Percentiles rank a stretch among this genome's conserved stretches.
phyloP scores from a whole-genome alignment of 2,888 invertebrate species.

The Eubasilissa splendida region DNA sequence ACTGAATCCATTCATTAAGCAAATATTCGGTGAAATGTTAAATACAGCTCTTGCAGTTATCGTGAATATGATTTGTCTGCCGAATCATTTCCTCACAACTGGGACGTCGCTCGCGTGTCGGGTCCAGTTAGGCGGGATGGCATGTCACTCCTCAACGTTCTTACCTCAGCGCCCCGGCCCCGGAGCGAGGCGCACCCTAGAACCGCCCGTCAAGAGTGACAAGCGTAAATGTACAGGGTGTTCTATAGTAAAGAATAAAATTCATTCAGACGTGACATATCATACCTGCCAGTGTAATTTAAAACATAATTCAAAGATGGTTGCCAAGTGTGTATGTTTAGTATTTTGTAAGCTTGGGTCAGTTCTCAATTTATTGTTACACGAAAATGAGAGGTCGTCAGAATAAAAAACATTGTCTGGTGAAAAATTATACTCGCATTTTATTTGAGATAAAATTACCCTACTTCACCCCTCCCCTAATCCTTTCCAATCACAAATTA shows the following conservation, averaged over 20 bases:
- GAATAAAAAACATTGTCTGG: conserved; percentile 58
- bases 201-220: conserved; percentile 4
- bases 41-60: conserved; percentile 55
- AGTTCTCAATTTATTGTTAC: conserved; percentile 59
- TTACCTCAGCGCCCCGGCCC: conserved; percentile 39
- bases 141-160: conserved; percentile 40
- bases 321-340: conserved; percentile 59
- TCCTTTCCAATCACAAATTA: no score
- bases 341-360: conserved; percentile 59
- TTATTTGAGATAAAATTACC: conserved; percentile 42
- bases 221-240: conserved; percentile 48
- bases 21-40: conserved; percentile 43
- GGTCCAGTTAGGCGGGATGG: conserved; percentile 46
- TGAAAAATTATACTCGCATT: conserved; percentile 56
- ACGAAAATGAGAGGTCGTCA: conserved; percentile 58
- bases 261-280: conserved; percentile 56
- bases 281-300: conserved; percentile 58
- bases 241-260: conserved; percentile 35
- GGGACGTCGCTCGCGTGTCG: conserved; percentile 37
- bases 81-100: conserved; percentile 52
- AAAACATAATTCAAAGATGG: conserved; percentile 54
- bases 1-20: conserved; percentile 38
- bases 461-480: not conserved
- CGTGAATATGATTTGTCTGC: conserved; percentile 44
- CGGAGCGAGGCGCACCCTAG: conserved; percentile 1